Evolutionary conservation across 2,797 vertebrate genomes (phyloP).

Genomic region (Pampus argenteus): DNA sequence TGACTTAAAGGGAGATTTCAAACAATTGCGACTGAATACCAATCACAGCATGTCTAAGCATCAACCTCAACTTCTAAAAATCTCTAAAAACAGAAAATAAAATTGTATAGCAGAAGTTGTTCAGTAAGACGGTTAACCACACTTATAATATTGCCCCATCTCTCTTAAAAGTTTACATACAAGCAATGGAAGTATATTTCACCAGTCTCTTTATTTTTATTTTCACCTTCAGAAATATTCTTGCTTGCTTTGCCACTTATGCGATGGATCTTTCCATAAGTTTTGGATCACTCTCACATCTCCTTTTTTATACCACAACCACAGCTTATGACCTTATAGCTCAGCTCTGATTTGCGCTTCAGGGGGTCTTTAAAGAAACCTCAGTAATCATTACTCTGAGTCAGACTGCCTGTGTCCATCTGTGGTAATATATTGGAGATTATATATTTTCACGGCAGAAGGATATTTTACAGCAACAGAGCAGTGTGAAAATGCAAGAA

Average conservation of each 20-base stretch:
- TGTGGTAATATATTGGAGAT: constrained; percentile 46
- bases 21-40: not conserved
- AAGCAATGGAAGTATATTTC: constrained; percentile 43
- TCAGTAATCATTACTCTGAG: constrained; percentile 61
- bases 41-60: not conserved
- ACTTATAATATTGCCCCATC: not conserved
- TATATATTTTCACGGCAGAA: constrained; percentile 48
- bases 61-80: not conserved
- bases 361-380: constrained; percentile 70
- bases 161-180: constrained; percentile 24
- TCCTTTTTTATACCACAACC: constrained; percentile 68
- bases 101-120: constrained; percentile 5
- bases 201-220: constrained; percentile 59
- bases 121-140: not conserved
- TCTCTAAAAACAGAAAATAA: constrained; percentile 2
- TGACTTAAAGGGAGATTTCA: constrained; percentile 7
- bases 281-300: constrained; percentile 67
- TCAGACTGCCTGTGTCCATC: constrained; percentile 60
- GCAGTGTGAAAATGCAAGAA: constrained; percentile 23
- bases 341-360: constrained; percentile 70
- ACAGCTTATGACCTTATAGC: constrained; percentile 71
- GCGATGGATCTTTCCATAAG: constrained; percentile 55
- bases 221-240: constrained; percentile 54
- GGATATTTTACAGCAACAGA: constrained; percentile 16
- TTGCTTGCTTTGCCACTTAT: constrained; percentile 53